Percentiles rank a stretch among this genome's conserved stretches.
phyloP scores from a whole-genome alignment of 92 coral and sea anemone species.

The Bergia puertoricense region DNA sequence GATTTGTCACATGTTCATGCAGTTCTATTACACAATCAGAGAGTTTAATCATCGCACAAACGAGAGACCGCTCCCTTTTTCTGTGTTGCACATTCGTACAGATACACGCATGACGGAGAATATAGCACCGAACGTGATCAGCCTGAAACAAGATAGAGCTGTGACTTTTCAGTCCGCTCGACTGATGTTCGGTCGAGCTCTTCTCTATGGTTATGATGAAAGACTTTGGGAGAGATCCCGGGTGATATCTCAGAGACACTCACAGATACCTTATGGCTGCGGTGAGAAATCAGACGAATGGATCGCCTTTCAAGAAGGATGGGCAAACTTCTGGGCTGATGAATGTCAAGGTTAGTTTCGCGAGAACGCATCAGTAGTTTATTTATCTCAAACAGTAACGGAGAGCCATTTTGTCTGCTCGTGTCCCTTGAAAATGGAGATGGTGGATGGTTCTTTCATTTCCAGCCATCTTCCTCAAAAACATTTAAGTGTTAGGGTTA shows the following conservation, averaged over 20 bases:
- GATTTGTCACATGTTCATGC: conserved; percentile 14
- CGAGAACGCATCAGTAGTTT: neutral
- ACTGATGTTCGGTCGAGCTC: conserved; percentile 13
- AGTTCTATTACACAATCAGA: conserved; percentile 24
- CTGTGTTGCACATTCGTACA: conserved; percentile 1
- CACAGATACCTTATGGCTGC: neutral
- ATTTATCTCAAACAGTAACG: neutral
- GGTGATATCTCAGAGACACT: neutral
- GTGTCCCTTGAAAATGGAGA: too few relatives aligned
- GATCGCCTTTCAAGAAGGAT: conserved; percentile 25
- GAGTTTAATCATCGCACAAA: conserved; percentile 28
- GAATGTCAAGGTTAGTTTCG: conserved; percentile 15
- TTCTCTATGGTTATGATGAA: conserved; percentile 19
- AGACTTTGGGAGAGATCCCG: conserved; percentile 1
- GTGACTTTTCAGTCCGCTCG: conserved; percentile 6
- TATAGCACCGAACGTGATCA: conserved; percentile 3
- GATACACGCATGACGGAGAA: too few relatives aligned
- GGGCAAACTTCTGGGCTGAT: conserved; percentile 34
- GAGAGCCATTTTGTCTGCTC: neutral
- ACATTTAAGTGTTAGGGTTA: too few relatives aligned
- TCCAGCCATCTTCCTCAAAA: too few relatives aligned
- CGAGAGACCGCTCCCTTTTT: conserved; percentile 16
- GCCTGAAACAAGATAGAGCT: neutral
- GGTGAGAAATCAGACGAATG: neutral
- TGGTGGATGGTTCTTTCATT: too few relatives aligned